These are phyloP conservation scores for Nothoprocta perdicaria DNA, from an alignment of 2,113 vertebrate species.

Conservation along the genomic window DNA sequence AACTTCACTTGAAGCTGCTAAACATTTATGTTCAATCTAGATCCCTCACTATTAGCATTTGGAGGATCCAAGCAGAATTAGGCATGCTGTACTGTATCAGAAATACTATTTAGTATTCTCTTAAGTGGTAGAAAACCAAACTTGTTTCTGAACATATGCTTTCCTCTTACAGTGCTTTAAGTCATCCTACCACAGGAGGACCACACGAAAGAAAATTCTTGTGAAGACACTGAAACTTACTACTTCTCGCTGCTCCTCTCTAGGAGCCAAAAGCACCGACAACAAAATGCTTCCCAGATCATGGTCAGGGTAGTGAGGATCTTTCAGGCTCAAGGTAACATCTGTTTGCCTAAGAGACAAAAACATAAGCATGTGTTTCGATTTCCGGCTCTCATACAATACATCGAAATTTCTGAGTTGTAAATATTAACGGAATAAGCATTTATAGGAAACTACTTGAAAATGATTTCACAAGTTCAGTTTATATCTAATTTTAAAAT, in stretches of 20 bases:
- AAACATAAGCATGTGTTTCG: not conserved
- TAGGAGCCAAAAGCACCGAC: conserved; percentile 83
- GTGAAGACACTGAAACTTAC: conserved; percentile 81
- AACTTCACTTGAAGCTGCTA: not conserved
- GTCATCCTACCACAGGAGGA: not conserved
- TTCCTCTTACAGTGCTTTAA: not conserved
- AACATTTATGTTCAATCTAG: not conserved
- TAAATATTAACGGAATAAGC: not conserved
- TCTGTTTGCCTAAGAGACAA: conserved; percentile 82
- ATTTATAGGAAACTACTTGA: not conserved
- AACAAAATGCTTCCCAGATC: conserved; percentile 89
- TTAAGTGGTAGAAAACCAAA: not conserved
- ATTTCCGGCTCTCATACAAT: not conserved
- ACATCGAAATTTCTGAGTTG: not conserved
- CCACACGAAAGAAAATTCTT: not conserved
- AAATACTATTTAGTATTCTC: not conserved
- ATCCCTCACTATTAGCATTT: not conserved
- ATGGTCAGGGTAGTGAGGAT: conserved; percentile 91
- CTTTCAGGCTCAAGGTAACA: conserved; percentile 88
- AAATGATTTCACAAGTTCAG: not conserved
- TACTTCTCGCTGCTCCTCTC: conserved; percentile 85
- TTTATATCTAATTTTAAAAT: not conserved
- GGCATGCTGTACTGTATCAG: not conserved
- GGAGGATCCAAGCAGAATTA: conserved; percentile 2
- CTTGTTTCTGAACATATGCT: not conserved